Base-by-base conservation (phyloP, 2,113 vertebrate genomes). In the Todiramphus chloris region DNA sequence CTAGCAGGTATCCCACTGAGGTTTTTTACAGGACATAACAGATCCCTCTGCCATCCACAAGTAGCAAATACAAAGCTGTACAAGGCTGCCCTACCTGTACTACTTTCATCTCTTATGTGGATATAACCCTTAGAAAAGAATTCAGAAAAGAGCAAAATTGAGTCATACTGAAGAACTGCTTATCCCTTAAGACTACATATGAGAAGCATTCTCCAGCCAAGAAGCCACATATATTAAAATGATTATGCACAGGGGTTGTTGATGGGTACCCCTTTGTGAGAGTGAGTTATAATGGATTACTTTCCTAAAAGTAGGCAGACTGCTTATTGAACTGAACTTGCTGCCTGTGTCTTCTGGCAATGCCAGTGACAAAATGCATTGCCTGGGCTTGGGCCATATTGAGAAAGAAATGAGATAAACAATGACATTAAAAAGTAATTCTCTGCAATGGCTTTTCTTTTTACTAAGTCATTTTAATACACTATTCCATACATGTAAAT, bases 351-450 rank as follows among this genome's bases (percentile, higher is more conserved):
- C 89, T 94, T 87, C 87, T 91, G 77, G 83, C 77, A 94, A 39
- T 56, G 70, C 62, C 78, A 91, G 51, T 31, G 58, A 91, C 89
- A 96, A 96, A 96, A 82, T 41, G 87, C 94, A 94, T 83, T 94
- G 53, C 50, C 44, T 93, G 74, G 73, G 58, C 25, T 82, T 87
- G 83, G 85, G 83, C 86, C 89, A 67, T 62, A 44, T 16, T 91
- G 90, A 95, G 72, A n/a, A 87, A 96, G 77, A 94, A 92, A 89
- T 43, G 81, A 82, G 59, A 62, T 83, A 93, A 96, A 94, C 50
- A 92, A 55, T 91, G 28, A 58, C 77, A 95, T 96, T 93, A 89
- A 82, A 95, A 91, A 55, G 83, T 89, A 94, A 92, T 94, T 90
- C 64, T 86, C 24, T 93, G 62, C 28, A 78, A 94, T 58, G n/a